Evolutionary conservation across 2,797 vertebrate species (phyloP), one percentile per base, ranked within the genome.

Genomic region (Pristis pectinata): DNA sequence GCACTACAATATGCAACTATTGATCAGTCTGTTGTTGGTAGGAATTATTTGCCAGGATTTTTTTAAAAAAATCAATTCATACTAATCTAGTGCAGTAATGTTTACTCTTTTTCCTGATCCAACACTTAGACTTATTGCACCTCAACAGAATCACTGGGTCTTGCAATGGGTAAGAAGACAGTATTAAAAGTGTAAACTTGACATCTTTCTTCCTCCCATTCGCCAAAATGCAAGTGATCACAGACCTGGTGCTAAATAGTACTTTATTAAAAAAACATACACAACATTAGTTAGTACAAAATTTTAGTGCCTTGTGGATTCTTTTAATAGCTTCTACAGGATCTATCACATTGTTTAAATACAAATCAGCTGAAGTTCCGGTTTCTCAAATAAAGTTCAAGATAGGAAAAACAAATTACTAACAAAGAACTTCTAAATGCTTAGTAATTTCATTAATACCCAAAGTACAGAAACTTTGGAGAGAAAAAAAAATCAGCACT

Each of bases 401-500:
- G 89, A 37, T n/a, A 89, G 34, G 34, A 15, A n/a, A 61, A 61
- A 61, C n/a, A 61, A 34, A 89, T 1, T 56, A 56, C 44, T 22
- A 3, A 44, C 85, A 89, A 34, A 89, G 89, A 17, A 89, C 37
- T 41, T 80, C 80, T 89, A 37, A 37, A 89, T 19, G 10, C 34
- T 61, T 85, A 89, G n/a, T 64, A 61, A 56, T 64, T 89, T 37
- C 49, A 61, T 89, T 89, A 89, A 61, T 89, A n/a, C 89, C 7
- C 17, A 64, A 89, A 56, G 49, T 34, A 85, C 56, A 30, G 24
- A 89, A 61, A 37, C 19, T 64, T 70, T n/a, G n/a, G 19, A 70
- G 22, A 22, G 11, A 70, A 70, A 10, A 89, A 89, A 59, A 59
- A 34, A 89, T 82, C 41, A 82, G 34, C 15, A 89, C 61, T 89